Evolutionary conservation across 2,113 vertebrate genomes (phyloP).

Genomic region (Tachuris rubrigastra): DNA sequence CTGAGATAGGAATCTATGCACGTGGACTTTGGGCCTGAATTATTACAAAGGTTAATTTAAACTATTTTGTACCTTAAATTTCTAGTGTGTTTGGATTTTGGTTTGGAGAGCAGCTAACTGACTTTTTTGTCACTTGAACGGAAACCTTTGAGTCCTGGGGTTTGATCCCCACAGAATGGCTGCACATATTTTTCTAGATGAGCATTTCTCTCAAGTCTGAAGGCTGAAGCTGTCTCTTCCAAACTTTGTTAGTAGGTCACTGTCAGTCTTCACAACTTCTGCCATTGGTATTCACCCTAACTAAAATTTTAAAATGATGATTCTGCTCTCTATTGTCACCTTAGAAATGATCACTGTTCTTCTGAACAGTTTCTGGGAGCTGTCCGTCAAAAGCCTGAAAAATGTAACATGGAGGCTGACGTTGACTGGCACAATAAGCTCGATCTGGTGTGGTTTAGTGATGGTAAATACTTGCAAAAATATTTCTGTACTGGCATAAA

Average conservation of each 20-base stretch:
- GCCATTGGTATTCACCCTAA: not conserved
- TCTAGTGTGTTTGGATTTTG: not conserved
- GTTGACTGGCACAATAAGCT: not conserved
- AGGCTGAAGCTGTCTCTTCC: not conserved
- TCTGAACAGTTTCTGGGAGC: not conserved
- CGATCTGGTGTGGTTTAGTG: not conserved
- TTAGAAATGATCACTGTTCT: not conserved
- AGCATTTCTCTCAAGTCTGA: not conserved
- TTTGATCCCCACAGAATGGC: not conserved
- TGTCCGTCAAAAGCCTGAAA: not conserved
- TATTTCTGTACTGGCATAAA: not conserved
- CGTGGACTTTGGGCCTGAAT: not conserved
- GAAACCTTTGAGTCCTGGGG: not conserved
- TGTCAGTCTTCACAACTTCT: not conserved
- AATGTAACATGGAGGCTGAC: not conserved
- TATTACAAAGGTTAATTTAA: not conserved
- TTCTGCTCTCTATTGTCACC: not conserved
- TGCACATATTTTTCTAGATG: not conserved
- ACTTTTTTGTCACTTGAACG: not conserved
- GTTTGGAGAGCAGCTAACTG: not conserved
- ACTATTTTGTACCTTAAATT: not conserved
- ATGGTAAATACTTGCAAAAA: not conserved
- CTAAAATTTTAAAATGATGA: not conserved
- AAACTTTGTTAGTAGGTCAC: not conserved
- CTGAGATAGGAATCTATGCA: not conserved